Evolutionary conservation across 1,140 invertebrate genomes (phyloP).

Genomic region (Bombus difficillimus): DNA sequence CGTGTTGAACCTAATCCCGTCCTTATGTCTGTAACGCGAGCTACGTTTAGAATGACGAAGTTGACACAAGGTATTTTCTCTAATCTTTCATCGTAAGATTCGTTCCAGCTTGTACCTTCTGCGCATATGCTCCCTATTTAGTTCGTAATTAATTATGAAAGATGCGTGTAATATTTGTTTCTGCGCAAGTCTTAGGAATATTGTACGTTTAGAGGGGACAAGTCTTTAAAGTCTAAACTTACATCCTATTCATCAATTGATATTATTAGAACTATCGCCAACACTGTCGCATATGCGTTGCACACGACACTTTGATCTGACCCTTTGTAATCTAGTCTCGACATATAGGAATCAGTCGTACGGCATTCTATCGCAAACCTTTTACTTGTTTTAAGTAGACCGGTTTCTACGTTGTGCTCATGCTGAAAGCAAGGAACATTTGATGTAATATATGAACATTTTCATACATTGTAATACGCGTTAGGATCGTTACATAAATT

Average conservation of each 20-base stretch:
- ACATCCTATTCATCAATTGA: not conserved
- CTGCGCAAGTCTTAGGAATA: not conserved
- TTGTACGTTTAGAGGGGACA: not conserved
- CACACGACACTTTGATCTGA: not conserved
- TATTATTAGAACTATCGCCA: constrained; percentile 39
- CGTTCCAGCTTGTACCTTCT: not conserved
- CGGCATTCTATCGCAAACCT: too few species aligned
- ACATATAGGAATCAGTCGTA: not conserved
- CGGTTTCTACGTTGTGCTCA: not conserved
- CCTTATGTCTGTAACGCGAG: not conserved
- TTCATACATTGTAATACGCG: too few species aligned
- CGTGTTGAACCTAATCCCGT: not conserved
- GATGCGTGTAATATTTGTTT: constrained; percentile 5
- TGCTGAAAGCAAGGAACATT: not conserved
- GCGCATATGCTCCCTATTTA: not conserved
- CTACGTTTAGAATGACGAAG: constrained; percentile 50
- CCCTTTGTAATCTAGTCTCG: not conserved
- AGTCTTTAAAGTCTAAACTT: not conserved
- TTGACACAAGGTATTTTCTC: constrained; percentile 50
- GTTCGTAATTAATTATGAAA: constrained; percentile 16
- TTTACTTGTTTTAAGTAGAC: not conserved
- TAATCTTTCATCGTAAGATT: constrained; percentile 41
- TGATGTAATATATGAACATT: too few species aligned
- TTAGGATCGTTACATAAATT: too few species aligned
- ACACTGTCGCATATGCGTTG: not conserved